Conservation (phyloP, 2,888 invertebrate species). For the Tenthredo notha region DNA sequence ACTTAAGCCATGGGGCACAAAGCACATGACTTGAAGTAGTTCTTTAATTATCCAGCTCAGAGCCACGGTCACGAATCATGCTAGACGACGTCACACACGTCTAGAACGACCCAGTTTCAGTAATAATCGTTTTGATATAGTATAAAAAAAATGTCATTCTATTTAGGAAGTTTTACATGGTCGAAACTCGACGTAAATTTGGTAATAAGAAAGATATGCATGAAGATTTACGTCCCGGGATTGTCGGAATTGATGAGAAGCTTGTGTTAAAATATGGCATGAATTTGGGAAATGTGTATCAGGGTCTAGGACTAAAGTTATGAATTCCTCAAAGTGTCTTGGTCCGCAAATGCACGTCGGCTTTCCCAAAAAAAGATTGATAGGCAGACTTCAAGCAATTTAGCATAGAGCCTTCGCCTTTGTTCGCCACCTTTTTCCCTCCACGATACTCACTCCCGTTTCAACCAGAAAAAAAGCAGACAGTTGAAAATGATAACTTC, state of each 20-base stretch:
- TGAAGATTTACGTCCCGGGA: neutral
- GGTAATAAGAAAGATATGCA: neutral
- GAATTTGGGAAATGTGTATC: neutral
- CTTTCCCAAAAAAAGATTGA: neutral
- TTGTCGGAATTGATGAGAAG: neutral
- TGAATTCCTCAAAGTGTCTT: neutral
- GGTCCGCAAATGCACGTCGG: neutral
- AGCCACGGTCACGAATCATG: conserved; percentile 41
- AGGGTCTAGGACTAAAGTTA: neutral
- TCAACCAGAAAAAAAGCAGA: conserved; percentile 5
- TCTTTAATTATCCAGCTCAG: conserved; percentile 48
- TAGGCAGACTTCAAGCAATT: neutral
- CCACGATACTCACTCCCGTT: neutral
- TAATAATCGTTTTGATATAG: conserved; percentile 14
- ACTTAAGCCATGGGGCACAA: conserved; percentile 4
- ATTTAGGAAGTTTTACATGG: neutral
- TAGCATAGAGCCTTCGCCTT: neutral
- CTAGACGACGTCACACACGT: conserved; percentile 21
- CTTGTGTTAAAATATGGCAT: neutral
- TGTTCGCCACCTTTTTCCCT: neutral
- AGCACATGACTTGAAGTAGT: conserved; percentile 19
- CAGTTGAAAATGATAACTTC: conserved; percentile 32
- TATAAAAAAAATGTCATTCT: neutral
- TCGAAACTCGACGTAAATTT: neutral
- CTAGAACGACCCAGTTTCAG: conserved; percentile 39